A percentile compares a stretch with the other conserved stretches of the same genome.
Conservation (phyloP, 2,888 invertebrate species). For the Unio pictorum region DNA sequence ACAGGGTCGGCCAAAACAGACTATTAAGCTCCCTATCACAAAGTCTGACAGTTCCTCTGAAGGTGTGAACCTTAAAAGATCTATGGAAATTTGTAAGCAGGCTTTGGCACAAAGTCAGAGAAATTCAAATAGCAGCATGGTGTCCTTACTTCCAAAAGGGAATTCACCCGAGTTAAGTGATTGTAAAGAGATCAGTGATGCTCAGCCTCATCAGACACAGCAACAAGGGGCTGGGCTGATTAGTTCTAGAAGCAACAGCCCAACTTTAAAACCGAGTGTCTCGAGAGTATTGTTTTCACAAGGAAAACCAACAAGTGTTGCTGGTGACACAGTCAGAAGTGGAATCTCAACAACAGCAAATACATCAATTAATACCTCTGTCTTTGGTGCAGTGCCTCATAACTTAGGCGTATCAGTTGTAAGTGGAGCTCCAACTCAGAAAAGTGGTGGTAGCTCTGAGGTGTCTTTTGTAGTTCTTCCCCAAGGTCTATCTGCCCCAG, state of each 20-base stretch:
- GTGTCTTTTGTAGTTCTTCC: conserved; percentile 35
- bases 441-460: conserved; percentile 24
- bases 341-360: conserved; percentile 4
- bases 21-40: conserved; percentile 8
- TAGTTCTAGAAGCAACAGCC: too few species aligned
- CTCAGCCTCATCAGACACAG: too few species aligned
- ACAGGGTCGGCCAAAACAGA: conserved; percentile 21
- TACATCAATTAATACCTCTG: conserved; percentile 9
- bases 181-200: too few species aligned
- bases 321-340: conserved; percentile 5
- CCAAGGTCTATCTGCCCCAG: not conserved
- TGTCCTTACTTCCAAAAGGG: conserved; percentile 33
- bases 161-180: too few species aligned
- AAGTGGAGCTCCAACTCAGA: conserved; percentile 14
- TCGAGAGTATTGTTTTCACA: conserved; percentile 45
- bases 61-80: conserved; percentile 89
- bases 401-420: conserved; percentile 8
- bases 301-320: conserved; percentile 14
- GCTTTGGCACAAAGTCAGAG: conserved; percentile 86
- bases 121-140: conserved; percentile 23
- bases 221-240: too few species aligned
- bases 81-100: conserved; percentile 87
- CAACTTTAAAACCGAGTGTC: conserved; percentile 22
- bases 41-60: conserved; percentile 35
- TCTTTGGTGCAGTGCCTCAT: not conserved